These are phyloP conservation scores for Ochropleura plecta DNA, from an alignment of 2,888 invertebrate species.

Conservation along the genomic window DNA sequence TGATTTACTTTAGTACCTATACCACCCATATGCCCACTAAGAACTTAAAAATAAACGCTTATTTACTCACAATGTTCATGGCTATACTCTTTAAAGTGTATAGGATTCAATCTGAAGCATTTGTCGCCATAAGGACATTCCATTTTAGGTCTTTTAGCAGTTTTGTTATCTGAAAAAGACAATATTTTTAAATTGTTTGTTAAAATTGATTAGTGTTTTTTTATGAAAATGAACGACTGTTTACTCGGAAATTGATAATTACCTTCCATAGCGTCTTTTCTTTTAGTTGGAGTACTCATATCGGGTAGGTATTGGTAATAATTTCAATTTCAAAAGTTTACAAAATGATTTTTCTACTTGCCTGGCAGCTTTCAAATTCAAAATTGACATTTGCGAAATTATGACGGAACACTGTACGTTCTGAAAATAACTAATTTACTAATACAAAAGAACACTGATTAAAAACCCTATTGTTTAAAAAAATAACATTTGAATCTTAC, in stretches of 20 bases:
- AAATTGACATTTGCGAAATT: slow-evolving; percentile 3
- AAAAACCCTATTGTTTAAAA: too few species aligned
- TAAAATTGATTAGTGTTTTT: background rate
- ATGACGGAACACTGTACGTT: background rate
- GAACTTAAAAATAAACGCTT: background rate
- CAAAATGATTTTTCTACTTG: background rate
- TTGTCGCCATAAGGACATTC: slow-evolving; percentile 94
- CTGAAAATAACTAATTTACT: background rate
- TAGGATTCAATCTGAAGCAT: slow-evolving; percentile 96
- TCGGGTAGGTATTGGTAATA: background rate
- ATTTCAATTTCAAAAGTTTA: background rate
- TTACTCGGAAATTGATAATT: slow-evolving; percentile 2
- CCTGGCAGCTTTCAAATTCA: slow-evolving; percentile 24
- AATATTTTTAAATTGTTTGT: slow-evolving; percentile 10
- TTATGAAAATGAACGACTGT: background rate
- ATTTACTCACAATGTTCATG: slow-evolving; percentile 94
- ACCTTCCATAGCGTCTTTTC: slow-evolving; percentile 74
- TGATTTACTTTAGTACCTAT: background rate
- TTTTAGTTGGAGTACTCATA: slow-evolving; percentile 73
- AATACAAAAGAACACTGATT: too few species aligned
- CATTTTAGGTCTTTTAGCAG: slow-evolving; percentile 83
- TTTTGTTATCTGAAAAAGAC: slow-evolving; percentile 75
- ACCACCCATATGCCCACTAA: background rate
- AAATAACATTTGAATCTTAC: too few species aligned
- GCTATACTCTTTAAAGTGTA: slow-evolving; percentile 95